A percentile compares a stretch with the other conserved stretches of the same genome.
Conservation (phyloP, 2,888 invertebrate species). For the Macrostomum cliftonense region DNA sequence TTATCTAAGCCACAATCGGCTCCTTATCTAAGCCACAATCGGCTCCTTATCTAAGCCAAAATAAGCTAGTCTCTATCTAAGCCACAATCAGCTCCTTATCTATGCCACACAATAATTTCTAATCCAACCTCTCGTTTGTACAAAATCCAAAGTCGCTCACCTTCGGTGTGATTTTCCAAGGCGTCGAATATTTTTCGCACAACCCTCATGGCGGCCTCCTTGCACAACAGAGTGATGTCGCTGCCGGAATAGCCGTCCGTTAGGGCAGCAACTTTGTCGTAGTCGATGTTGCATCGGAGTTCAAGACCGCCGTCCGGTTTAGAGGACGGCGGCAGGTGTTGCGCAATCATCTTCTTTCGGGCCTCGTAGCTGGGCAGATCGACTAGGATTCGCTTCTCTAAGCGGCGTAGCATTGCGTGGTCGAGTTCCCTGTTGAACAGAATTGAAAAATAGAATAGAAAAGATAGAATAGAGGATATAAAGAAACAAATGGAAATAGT, state of each 20-base stretch:
- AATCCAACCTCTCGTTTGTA: too few relatives aligned
- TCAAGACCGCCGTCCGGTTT: conserved; percentile 33
- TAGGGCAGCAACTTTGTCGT: conserved; percentile 34
- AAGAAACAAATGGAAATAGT: not conserved
- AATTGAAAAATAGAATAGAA: too few relatives aligned
- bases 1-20: too few relatives aligned
- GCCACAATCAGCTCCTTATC: too few relatives aligned
- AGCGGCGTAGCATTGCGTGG: conserved; percentile 60
- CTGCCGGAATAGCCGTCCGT: conserved; percentile 68
- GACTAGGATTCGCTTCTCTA: conserved; percentile 67
- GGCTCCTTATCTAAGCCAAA: too few relatives aligned
- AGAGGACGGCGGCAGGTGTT: conserved; percentile 31
- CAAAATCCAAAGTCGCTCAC: conserved; percentile 12
- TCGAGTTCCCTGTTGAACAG: conserved; percentile 54
- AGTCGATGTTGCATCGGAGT: conserved; percentile 39
- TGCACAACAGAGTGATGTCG: conserved; percentile 65
- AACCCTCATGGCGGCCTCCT: conserved; percentile 66
- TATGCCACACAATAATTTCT: too few relatives aligned
- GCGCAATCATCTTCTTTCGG: conserved; percentile 50
- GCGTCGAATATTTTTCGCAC: conserved; percentile 49
- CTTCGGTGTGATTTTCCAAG: conserved; percentile 39
- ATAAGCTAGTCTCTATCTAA: too few relatives aligned
- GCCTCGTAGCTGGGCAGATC: conserved; percentile 53
- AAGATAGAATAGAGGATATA: too few relatives aligned
- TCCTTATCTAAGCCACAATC: too few relatives aligned